Percentiles rank a stretch among this genome's conserved stretches.
phyloP scores from a whole-genome alignment of 2,113 vertebrate genomes.

The Syrrhaptes paradoxus region DNA sequence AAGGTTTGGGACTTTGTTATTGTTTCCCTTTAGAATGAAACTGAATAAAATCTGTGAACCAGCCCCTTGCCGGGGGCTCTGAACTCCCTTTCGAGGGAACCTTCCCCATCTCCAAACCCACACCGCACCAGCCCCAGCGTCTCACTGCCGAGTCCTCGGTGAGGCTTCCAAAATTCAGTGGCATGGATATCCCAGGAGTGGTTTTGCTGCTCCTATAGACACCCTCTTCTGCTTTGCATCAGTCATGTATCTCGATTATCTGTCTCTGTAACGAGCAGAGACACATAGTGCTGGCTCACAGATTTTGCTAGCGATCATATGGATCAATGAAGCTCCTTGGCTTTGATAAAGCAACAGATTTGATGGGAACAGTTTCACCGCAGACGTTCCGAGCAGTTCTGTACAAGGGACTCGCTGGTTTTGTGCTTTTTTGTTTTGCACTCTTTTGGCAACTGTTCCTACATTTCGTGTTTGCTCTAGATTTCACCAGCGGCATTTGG shows the following conservation, averaged over 20 bases:
- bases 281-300: accelerated
- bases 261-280: not conserved
- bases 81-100: not conserved
- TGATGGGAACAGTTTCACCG: not conserved
- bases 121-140: not conserved
- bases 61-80: not conserved
- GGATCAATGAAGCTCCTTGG: not conserved
- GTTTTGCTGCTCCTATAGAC: too few species aligned
- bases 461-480: not conserved
- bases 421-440: not conserved
- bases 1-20: not conserved
- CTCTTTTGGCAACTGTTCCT: not conserved
- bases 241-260: accelerated
- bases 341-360: not conserved
- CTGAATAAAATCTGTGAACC: not conserved
- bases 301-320: not conserved
- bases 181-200: not conserved
- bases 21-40: not conserved
- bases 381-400: not conserved
- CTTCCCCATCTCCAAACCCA: not conserved
- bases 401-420: not conserved
- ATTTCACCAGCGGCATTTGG: too few species aligned
- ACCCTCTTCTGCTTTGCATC: too few species aligned
- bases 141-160: not conserved
- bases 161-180: not conserved